Evolutionary conservation across 2,888 invertebrate genomes (phyloP), one percentile per base, ranked within the genome.

Genomic region (Eristalis arbustorum): DNA sequence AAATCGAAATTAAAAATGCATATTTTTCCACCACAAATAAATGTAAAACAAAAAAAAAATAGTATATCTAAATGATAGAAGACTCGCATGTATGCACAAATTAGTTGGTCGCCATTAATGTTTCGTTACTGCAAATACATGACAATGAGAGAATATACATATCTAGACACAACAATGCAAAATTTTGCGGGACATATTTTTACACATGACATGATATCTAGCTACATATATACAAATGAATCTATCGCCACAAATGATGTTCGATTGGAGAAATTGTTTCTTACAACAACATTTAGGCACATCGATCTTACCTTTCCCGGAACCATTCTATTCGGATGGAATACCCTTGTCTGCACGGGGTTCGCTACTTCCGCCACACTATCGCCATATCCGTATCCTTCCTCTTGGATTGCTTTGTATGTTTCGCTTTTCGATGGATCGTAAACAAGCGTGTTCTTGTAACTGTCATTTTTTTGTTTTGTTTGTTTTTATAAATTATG

Each of bases 341-440:
- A 97, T 91, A 97, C 95, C 94, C 95, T 96, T 90, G 95, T 94
- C 91, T 96, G 96, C 81, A 95, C 95, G 88, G 96, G 96, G 90
- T 94, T 94, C 89, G 94, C 94, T 90, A 96, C 95, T 93, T 96
- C 96, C 89, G 95, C 93, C 74, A 93, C 92, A 91, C 95, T 95
- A 88, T 95, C 95, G 87, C 91, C 91, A 89, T 95, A 93, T 88
- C 95, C 96, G 80, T 91, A 91, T 89, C 95, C 95, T 89, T 95
- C 95, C 93, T 97, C 97, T 93, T 97, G 96, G 88, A 98, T 95
- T 91, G 96, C 97, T 94, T 96, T 96, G 95, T 95, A 97, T 81
- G 97, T 97, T 93, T 97, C 97, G 91, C 97, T 97, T 94, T 96
- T 96, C 92, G 96, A 96, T 89, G 97, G 97, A 94, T 98, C 97